Evolutionary conservation across 1,140 invertebrate species (phyloP), one percentile per base, ranked within the genome.

Genomic region (Panagrolaimus sp.): DNA sequence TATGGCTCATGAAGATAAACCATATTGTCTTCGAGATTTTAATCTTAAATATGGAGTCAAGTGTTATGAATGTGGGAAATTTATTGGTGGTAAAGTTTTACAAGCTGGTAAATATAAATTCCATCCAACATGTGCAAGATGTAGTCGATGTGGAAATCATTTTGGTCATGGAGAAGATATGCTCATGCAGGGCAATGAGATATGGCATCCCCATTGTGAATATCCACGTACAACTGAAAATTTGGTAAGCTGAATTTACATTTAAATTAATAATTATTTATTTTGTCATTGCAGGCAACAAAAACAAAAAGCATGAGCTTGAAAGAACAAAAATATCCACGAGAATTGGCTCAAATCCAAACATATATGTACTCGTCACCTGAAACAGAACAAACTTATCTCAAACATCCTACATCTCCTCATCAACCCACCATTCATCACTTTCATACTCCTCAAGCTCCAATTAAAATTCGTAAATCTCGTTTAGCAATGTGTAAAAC

Each of bases 101-200:
- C 92, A 93, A 87, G 93, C 93, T 44, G 93, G 93, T 70, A 92
- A 94, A 71, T 94, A 95, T 85, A 92, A 96, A 85, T 96, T 96
- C 85, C 93, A 96, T 86, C 93, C 93, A 53, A 96, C 92, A 16
- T 96, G 93, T 85, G 93, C 92, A 43, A 88, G 92, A 69, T 96
- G 92, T 85, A 92, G 90, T 71, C 94, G 94, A 86, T 96, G 93
- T 84, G 93, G 92, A 25, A 91, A 94, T 86, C 92, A 92, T 0
- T 96, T 96, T 83, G 92, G 92, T 16, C 92, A 96, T 86, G 93
- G 93, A 38, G 92, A 96, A 86, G 93, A 96, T 85, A 96, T 96
- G 93, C 96, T 93, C 86, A 87, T 96, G 71, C 93, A 96, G 87
- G 92, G 87, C 63, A 90, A 92, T 57, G 93, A 93, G 47, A 96